phyloP scores from a whole-genome alignment of 2,797 vertebrate species.

The Morus bassanus region DNA sequence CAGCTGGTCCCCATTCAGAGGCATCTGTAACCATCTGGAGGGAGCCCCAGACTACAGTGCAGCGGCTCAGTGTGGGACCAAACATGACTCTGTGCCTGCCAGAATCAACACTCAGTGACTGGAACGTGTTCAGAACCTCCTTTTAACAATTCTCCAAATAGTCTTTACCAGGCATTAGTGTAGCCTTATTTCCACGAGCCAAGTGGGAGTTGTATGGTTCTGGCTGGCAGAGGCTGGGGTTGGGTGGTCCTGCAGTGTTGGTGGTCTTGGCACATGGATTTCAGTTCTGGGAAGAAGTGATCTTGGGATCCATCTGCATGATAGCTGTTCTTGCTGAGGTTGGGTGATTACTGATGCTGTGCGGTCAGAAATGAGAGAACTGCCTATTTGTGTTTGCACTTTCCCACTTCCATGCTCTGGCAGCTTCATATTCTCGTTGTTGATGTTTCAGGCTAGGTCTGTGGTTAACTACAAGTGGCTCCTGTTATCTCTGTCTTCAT shows the following conservation, averaged over 20 bases:
- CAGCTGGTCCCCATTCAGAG: constrained; percentile 54
- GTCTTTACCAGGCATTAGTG: not conserved
- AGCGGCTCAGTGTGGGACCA: constrained; percentile 21
- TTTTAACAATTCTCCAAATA: constrained; percentile 35
- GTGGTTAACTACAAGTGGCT: not conserved
- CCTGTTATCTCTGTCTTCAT: not conserved
- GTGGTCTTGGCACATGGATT: not conserved
- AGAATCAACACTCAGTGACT: constrained; percentile 63
- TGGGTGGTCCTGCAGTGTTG: not conserved
- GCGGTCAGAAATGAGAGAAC: not conserved
- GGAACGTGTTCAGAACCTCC: constrained; percentile 42
- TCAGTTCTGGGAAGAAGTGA: not conserved
- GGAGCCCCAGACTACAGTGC: constrained; percentile 17
- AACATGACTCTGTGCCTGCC: constrained; percentile 37
- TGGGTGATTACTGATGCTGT: not conserved
- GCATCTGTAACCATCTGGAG: constrained; percentile 67
- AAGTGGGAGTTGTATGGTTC: not conserved
- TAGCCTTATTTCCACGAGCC: not conserved
- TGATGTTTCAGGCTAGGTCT: not conserved
- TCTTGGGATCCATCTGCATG: not conserved
- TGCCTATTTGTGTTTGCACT: not conserved
- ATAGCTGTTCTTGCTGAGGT: not conserved
- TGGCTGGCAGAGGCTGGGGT: constrained; percentile 3
- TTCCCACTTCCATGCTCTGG: not conserved
- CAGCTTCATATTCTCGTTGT: not conserved